Evolutionary conservation across 1,140 invertebrate genomes (phyloP), one percentile per base, ranked within the genome.

Genomic region (Spodoptera litura): DNA sequence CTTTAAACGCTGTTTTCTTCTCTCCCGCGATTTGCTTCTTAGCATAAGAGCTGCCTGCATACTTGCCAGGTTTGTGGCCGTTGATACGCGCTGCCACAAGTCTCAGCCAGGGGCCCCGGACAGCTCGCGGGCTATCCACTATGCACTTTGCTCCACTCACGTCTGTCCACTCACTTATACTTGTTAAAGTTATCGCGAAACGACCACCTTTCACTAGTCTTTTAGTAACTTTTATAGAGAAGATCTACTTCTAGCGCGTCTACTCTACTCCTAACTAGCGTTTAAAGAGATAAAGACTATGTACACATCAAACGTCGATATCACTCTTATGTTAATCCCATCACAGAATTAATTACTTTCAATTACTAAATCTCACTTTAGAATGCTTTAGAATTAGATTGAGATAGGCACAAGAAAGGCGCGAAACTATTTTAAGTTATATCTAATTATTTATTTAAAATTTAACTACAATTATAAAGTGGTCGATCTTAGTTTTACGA

Each of bases 1-100:
- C 91, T 96, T 96, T 90, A 96, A 95, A 93, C 97, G 97, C 95
- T 97, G 96, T 96, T 96, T 96, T 88, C 92, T 92, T 94, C 95
- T 95, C 95, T 97, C 96, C 95, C 97, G 96, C 95, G 97, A 97
- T 95, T 97, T 97, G 93, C 97, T 96, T 96, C 97, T 97, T 95
- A 98, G 96, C 95, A 98, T 97, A 95, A 98, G 96, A 96, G 97
- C 97, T 95, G 97, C 97, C 96, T 98, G 97, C 97, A 98, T 98
- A 95, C 96, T 96, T 96, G 95, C 95, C 93, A 94, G 95, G 95
- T 94, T 95, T 95, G 89, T 89, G 88, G 90, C 91, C 83, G 68
- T 87, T 27, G 52, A 72, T 52, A 70, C 79, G 73, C 84, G 44
- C 79, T 77, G 80, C 76, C 81, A 80, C 64, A 83, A 87, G 83